These are phyloP conservation scores for Mormyrus hasselquistii DNA, from an alignment of 2,797 vertebrate genomes.

Conservation along the genomic window DNA sequence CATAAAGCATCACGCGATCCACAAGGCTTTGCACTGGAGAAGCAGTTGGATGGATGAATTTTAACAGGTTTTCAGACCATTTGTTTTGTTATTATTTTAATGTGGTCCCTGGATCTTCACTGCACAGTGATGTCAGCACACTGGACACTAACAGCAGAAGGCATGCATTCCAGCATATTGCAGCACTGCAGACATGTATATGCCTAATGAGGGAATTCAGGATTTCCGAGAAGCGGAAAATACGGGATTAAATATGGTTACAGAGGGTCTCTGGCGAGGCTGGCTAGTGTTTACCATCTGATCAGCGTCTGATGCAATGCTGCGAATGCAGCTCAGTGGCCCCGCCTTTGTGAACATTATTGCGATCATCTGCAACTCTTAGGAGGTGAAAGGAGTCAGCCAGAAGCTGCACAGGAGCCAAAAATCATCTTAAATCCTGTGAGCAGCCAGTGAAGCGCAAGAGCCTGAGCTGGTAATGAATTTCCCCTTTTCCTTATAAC, in stretches of 20 bases:
- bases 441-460: conserved; percentile 46
- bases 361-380: conserved; percentile 13
- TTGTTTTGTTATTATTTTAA: not conserved
- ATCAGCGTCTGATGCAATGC: not conserved
- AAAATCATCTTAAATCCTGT: conserved; percentile 53
- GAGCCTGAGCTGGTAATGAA: conserved; percentile 24
- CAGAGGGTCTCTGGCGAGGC: not conserved
- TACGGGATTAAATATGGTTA: not conserved
- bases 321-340: not conserved
- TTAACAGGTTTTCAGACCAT: not conserved
- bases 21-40: not conserved
- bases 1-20: not conserved
- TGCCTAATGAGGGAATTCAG: not conserved
- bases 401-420: conserved; percentile 36
- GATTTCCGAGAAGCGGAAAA: not conserved
- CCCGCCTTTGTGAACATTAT: conserved; percentile 8
- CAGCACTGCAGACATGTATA: not conserved
- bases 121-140: not conserved
- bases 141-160: not conserved
- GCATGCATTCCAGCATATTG: not conserved
- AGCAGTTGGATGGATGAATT: not conserved
- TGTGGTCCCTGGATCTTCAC: not conserved
- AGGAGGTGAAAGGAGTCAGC: conserved; percentile 18
- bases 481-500: conserved; percentile 13
- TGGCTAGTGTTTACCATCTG: not conserved